Evolutionary conservation across 2,888 invertebrate species (phyloP).

Genomic region (Smittia aterrima): DNA sequence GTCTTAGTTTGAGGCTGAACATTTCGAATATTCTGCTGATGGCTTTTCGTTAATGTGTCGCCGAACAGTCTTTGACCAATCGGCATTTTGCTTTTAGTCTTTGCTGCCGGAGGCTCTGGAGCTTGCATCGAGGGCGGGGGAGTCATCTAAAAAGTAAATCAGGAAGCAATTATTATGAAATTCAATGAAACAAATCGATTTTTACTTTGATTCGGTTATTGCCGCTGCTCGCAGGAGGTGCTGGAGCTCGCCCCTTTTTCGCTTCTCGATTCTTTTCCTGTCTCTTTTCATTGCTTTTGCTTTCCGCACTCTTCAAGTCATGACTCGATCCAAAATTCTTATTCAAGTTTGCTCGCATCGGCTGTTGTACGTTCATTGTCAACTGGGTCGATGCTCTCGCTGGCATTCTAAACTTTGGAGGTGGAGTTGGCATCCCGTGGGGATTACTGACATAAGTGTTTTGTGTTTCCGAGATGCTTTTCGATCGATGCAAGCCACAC

Average conservation of each 20-base stretch:
- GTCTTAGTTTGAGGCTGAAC: neutral
- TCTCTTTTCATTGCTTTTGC: conserved; percentile 46
- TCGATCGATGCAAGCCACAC: conserved; percentile 41
- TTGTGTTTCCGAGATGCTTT: conserved; percentile 40
- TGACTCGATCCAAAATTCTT: conserved; percentile 18
- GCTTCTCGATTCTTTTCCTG: conserved; percentile 13
- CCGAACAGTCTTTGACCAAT: conserved; percentile 32
- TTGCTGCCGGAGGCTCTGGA: neutral
- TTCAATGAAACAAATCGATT: neutral
- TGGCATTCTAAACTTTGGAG: conserved; percentile 30
- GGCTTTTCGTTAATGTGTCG: conserved; percentile 22
- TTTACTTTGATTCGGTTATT: conserved; percentile 26
- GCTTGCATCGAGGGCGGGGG: conserved; percentile 9
- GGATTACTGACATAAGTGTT: conserved; percentile 37
- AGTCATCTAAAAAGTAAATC: conserved; percentile 23
- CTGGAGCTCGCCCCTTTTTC: conserved; percentile 30
- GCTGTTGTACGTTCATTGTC: conserved; percentile 26
- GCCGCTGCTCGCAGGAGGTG: neutral
- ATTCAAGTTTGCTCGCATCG: conserved; percentile 12
- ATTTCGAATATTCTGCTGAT: neutral
- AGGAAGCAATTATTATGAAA: neutral
- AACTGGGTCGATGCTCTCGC: conserved; percentile 40
- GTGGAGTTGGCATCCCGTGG: conserved; percentile 29
- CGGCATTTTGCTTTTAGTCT: neutral
- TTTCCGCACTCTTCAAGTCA: conserved; percentile 48